These are phyloP conservation scores for Heterochromis multidens DNA, from an alignment of 2,113 vertebrate species.

Conservation along the genomic window DNA sequence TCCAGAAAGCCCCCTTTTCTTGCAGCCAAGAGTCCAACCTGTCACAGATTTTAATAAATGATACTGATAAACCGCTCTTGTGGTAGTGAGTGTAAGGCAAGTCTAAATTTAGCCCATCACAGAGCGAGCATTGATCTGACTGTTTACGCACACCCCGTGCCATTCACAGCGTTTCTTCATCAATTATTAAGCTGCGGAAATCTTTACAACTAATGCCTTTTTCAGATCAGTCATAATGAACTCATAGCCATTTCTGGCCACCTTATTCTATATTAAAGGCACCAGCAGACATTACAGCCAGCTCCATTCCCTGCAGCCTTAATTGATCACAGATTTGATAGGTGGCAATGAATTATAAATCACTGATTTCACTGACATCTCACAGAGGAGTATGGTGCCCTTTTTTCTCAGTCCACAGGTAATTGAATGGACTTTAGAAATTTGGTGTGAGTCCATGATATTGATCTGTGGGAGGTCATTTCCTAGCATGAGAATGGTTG, in stretches of 20 bases:
- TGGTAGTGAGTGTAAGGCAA: background rate
- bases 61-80: constrained; percentile 33
- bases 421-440: constrained; percentile 42
- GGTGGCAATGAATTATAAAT: constrained; percentile 60
- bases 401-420: constrained; percentile 8
- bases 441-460: constrained; percentile 2
- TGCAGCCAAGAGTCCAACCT: constrained; percentile 19
- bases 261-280: background rate
- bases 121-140: constrained; percentile 22
- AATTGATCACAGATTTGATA: constrained; percentile 43
- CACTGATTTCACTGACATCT: constrained; percentile 33
- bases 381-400: constrained; percentile 13
- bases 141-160: constrained; percentile 1
- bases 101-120: constrained; percentile 32
- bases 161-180: constrained; percentile 45
- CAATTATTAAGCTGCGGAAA: constrained; percentile 52
- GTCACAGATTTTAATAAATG: constrained; percentile 69
- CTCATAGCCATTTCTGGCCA: background rate
- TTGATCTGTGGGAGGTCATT: constrained; percentile 33
- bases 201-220: constrained; percentile 30
- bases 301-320: constrained; percentile 17
- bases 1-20: constrained; percentile 22
- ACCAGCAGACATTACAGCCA: background rate
- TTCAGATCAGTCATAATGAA: constrained; percentile 14
- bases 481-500: background rate